Evolutionary conservation across 2,888 invertebrate genomes (phyloP), one percentile per base, ranked within the genome.

Genomic region (Metellina segmentata): DNA sequence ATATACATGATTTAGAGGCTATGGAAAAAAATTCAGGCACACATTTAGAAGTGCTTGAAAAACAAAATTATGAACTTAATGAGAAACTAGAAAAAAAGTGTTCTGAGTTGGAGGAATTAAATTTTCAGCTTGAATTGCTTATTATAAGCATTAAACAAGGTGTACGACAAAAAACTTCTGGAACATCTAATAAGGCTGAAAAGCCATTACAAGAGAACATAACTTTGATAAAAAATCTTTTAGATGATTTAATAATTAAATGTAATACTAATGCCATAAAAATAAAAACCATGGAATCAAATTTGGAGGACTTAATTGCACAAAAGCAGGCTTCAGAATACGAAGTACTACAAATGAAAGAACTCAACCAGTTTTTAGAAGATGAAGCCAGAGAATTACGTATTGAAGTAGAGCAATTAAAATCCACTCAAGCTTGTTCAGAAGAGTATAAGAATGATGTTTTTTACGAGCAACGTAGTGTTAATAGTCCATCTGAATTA

Each of bases 341-440:
- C 61, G 89, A 93, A 75, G 48, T 93, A 9, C 48, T 72, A 52
- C 90, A 88, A 48, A 51, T 89, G 6, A 85, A 83, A 53, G 93
- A 93, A 79, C 71, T 90, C 13, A 89, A 91, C 51, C 78, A 83
- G 19, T 91, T 89, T 82, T 71, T 93, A 7, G 89, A 93, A 89
- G 91, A 89, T 85, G 93, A 93, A 89, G 78, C 71, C 53, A 81
- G 69, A 74, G 92, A 89, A 51, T 69, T 92, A 4, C 81, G 53
- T 9, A 71, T 61, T 70, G 92, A 92, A 86, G 49, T 89, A 19
- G 89, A 92, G 7, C 81, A 92, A 69, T 61, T 92, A 13, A 92
- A 92, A 74, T 53, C 6, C 69, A 34, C 34, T 61, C 48, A 71
- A 9, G 83, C 61, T 16, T 77, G 49, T 5, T 49, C 53, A 20